A percentile compares a stretch with the other conserved stretches of the same genome.
Conservation (phyloP, 2,888 invertebrate species). For the Luperina testacea region DNA sequence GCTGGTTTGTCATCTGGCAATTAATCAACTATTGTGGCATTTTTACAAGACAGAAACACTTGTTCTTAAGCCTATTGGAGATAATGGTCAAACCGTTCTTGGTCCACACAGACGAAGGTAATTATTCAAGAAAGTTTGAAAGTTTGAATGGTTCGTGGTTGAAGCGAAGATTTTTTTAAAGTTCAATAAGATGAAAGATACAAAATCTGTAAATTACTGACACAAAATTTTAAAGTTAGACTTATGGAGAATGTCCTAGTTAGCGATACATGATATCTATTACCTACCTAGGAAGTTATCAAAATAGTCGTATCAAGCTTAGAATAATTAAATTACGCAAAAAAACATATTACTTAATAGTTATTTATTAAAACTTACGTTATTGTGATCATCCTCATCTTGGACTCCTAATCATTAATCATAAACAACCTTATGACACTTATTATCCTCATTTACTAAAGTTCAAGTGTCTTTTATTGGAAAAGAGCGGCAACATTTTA, state of each 20-base stretch:
- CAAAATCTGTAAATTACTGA: neutral
- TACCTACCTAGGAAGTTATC: neutral
- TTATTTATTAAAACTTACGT: conserved; percentile 35
- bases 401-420: conserved; percentile 42
- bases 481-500: conserved; percentile 9
- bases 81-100: conserved; percentile 28
- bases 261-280: neutral
- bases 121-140: conserved; percentile 40
- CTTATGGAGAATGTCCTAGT: too few relatives aligned
- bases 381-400: conserved; percentile 24
- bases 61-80: conserved; percentile 50
- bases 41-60: conserved; percentile 61
- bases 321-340: conserved; percentile 8
- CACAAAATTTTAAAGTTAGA: neutral
- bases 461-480: conserved; percentile 16
- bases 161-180: neutral
- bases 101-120: conserved; percentile 26
- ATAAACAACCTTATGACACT: conserved; percentile 27
- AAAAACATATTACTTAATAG: conserved; percentile 12
- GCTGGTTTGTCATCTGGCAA: conserved; percentile 47
- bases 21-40: conserved; percentile 61
- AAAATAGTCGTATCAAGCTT: conserved; percentile 2
- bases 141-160: neutral
- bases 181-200: too few relatives aligned
- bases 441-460: conserved; percentile 42